Base-by-base conservation (phyloP, 2,888 invertebrate genomes). In the Lysandra coridon region DNA sequence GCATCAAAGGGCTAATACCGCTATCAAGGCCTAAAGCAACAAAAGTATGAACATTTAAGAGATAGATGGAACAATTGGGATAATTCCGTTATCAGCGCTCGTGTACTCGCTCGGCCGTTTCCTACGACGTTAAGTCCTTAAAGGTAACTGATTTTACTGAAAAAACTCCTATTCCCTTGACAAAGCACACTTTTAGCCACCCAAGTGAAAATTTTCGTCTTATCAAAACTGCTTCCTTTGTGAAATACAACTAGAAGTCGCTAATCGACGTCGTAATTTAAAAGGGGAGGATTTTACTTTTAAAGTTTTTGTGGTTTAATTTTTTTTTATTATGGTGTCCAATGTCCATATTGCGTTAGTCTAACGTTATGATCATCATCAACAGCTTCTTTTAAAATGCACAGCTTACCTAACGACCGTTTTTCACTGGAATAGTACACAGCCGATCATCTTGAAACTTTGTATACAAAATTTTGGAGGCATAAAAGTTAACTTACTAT, bases 41-140 rank as follows among this genome's bases (percentile, higher is more conserved):
- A 87, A 93, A 93, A 91, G 91, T 92, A 94, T 92, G 91, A 92
- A 94, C 94, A 94, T 96, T 95, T 95, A 95, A 95, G 95, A 96
- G 95, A 96, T 92, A 95, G 95, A 96, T 95, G 93, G 95, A 92
- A 92, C 95, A 93, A 95, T 96, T 96, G 92, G 95, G 95, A 95
- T 95, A 95, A 95, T 96, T 95, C 95, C 95, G 95, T 95, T 96
- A 96, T 95, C 95, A 95, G 92, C 89, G 89, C 90, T 91, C 91
- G 91, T 92, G 91, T 91, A 90, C 92, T 92, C 89, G 90, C 90
- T 90, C 87, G 92, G 89, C 91, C 90, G 91, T 93, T 93, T 91
- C 90, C 90, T 89, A 87, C 88, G 90, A 91, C 91, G 90, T 91
- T 91, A 92, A 92, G 91, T 90, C 91, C 91, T 91, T 91, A 91